phyloP scores from a whole-genome alignment of 1,140 invertebrate species.

The Riptortus pedestris region DNA sequence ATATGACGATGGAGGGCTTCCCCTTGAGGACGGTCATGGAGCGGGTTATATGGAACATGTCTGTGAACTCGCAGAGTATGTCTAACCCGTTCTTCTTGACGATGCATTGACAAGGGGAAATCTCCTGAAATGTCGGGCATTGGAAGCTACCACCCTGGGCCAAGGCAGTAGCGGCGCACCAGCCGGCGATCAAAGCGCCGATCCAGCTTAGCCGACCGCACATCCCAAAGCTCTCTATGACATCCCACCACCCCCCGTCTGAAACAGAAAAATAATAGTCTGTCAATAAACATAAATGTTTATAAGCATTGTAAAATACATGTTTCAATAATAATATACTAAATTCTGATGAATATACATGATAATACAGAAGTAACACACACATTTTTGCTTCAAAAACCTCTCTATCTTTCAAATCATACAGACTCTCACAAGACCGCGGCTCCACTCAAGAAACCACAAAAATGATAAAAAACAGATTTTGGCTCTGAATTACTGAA shows the following conservation, averaged over 20 bases:
- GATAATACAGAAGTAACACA: too few relatives aligned
- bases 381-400: too few relatives aligned
- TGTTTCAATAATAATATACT: too few relatives aligned
- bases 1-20: conserved; percentile 55
- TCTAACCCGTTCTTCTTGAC: conserved; percentile 78
- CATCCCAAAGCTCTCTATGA: background rate
- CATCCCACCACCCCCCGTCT: conserved; percentile 22
- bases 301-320: too few relatives aligned
- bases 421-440: too few relatives aligned
- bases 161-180: background rate
- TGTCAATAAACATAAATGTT: background rate
- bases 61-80: conserved; percentile 73
- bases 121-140: conserved; percentile 58
- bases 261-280: background rate
- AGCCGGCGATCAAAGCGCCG: too few relatives aligned
- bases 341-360: too few relatives aligned
- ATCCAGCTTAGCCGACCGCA: background rate
- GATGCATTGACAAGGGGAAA: conserved; percentile 65
- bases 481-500: too few relatives aligned
- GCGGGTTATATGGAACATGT: conserved; percentile 55
- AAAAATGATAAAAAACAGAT: too few relatives aligned
- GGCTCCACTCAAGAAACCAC: too few relatives aligned
- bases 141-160: conserved; percentile 36
- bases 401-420: too few relatives aligned
- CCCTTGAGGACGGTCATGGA: conserved; percentile 67